phyloP scores from a whole-genome alignment of 2,888 invertebrate species.

The Spicauda simplicius region DNA sequence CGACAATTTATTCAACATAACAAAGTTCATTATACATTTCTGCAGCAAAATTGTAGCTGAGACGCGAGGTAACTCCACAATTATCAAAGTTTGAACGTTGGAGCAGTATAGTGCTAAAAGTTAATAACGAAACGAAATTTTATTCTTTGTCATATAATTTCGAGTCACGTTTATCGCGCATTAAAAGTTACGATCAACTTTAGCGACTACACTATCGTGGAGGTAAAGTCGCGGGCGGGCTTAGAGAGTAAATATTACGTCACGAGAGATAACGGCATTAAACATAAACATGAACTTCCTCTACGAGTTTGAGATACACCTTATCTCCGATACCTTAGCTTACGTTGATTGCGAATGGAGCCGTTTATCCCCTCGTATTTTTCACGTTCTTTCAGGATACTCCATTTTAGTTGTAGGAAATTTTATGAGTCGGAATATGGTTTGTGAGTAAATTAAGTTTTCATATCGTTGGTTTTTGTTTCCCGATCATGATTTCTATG shows the following conservation, averaged over 20 bases:
- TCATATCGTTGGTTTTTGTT: too few relatives aligned
- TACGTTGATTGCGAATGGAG: slow-evolving; percentile 3
- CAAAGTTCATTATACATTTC: slow-evolving; percentile 16
- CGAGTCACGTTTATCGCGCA: slow-evolving; percentile 30
- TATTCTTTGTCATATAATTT: slow-evolving; percentile 29
- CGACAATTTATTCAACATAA: too few relatives aligned
- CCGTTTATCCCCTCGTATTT: background rate
- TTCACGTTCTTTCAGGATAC: background rate
- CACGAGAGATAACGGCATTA: slow-evolving; percentile 42
- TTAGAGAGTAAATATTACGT: slow-evolving; percentile 37
- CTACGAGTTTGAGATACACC: slow-evolving; percentile 8
- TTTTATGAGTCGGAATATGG: too few relatives aligned
- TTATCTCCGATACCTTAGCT: slow-evolving; percentile 22
- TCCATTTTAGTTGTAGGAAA: background rate
- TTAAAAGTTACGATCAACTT: slow-evolving; percentile 36
- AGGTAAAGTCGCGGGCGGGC: slow-evolving; percentile 40
- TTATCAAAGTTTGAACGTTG: slow-evolving; percentile 19
- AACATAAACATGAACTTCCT: slow-evolving; percentile 39
- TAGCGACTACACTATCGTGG: slow-evolving; percentile 19
- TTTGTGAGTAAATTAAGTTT: too few relatives aligned
- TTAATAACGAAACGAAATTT: slow-evolving; percentile 27
- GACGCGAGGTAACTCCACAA: slow-evolving; percentile 24
- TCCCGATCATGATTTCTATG: too few relatives aligned
- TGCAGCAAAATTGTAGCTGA: slow-evolving; percentile 13
- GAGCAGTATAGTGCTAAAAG: slow-evolving; percentile 21